These are phyloP conservation scores for Condylostylus longicornis DNA, from an alignment of 1,140 invertebrate genomes.

Conservation along the genomic window DNA sequence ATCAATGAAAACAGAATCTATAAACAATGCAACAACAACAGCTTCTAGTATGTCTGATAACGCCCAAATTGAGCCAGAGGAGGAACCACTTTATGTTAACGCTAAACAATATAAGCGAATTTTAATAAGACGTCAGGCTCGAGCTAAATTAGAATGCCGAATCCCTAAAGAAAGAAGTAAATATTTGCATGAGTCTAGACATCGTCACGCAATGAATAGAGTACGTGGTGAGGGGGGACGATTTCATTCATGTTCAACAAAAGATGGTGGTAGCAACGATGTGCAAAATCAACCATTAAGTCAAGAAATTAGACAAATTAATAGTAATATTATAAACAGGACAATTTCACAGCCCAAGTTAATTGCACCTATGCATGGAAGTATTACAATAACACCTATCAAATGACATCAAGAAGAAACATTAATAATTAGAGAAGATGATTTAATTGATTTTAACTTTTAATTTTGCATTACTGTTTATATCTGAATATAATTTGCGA, in stretches of 20 bases:
- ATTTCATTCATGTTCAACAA: conserved; percentile 53
- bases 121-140: conserved; percentile 72
- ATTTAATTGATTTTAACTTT: too few species aligned
- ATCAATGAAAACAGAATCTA: neutral
- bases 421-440: too few species aligned
- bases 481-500: neutral
- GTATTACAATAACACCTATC: conserved; percentile 28
- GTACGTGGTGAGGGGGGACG: conserved; percentile 90
- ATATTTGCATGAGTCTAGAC: conserved; percentile 97
- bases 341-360: conserved; percentile 21
- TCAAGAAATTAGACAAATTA: too few species aligned
- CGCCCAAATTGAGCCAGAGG: conserved; percentile 49
- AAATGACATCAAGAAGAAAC: conserved; percentile 11
- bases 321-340: too few species aligned
- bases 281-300: conserved; percentile 3
- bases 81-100: conserved; percentile 96
- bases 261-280: conserved; percentile 4
- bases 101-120: conserved; percentile 92
- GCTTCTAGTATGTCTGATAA: conserved; percentile 19
- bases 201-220: conserved; percentile 95
- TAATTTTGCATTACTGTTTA: too few species aligned
- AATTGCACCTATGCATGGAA: conserved; percentile 27
- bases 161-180: conserved; percentile 96
- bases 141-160: conserved; percentile 82
- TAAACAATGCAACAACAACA: conserved; percentile 22